Evolutionary conservation across 2,888 invertebrate genomes (phyloP).

Genomic region (Dyspetes luteomarginatus): DNA sequence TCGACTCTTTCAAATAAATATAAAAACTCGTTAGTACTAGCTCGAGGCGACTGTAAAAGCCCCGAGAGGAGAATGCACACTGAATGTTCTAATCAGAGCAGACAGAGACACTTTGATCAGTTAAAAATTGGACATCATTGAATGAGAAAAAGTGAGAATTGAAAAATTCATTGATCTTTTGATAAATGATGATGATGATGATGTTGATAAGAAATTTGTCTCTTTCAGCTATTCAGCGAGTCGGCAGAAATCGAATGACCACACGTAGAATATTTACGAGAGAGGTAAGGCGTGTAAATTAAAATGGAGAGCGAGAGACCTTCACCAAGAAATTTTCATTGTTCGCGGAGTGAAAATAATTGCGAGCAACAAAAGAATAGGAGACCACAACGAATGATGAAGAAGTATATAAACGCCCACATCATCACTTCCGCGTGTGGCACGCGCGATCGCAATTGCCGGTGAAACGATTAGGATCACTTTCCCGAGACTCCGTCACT

Average conservation of each 20-base stretch:
- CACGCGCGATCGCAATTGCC: conserved; percentile 67
- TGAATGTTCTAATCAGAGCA: not conserved
- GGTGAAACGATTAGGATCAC: conserved; percentile 73
- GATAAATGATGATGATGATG: not conserved
- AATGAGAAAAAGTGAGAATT: not conserved
- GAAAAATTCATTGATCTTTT: not conserved
- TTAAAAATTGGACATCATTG: not conserved
- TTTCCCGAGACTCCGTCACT: conserved; percentile 69
- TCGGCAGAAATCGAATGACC: not conserved
- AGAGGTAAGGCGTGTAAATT: too few relatives aligned
- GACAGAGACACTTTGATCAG: not conserved
- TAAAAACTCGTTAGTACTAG: not conserved
- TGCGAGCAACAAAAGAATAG: not conserved
- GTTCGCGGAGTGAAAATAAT: not conserved
- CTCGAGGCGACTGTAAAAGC: not conserved
- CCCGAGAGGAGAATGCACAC: not conserved
- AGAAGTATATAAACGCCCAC: not conserved
- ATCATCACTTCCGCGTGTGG: conserved; percentile 44
- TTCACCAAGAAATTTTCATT: not conserved
- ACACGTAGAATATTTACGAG: not conserved
- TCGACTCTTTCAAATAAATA: not conserved
- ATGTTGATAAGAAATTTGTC: not conserved
- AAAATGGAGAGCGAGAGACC: not conserved
- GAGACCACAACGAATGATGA: not conserved
- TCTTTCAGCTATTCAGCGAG: not conserved